Base-by-base conservation (phyloP, 2,888 invertebrate genomes). In the Cosmopolites sordidus region DNA sequence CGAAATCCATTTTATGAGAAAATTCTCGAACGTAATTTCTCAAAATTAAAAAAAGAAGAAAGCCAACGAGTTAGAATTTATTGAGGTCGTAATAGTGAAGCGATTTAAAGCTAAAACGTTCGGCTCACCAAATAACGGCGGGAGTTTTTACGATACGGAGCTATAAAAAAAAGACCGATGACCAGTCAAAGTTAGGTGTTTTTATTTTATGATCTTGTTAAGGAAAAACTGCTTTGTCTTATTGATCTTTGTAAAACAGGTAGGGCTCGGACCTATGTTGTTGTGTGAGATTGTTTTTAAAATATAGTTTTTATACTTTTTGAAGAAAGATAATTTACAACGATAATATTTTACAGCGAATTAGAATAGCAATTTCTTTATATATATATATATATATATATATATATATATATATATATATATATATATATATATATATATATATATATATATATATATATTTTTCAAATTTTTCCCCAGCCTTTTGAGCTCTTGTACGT, bases 1-100 rank as follows among this genome's bases (percentile, higher is more conserved):
- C 51, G 47, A 54, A 58, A 49, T 50, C 43, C 27, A 39, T 43
- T 52, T 56, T 57, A 57, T 57, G 53, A 57, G 53, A 40, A 57
- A 53, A 57, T 57, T 57, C 51, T 57, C 42, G 16, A 50, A 43
- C 37, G 50, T 54, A 54, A 51, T 54, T 50, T 53, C 43, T 42
- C 47, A 39, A 57, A 54, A 53, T 49, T 43, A 46, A 56, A 56
- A 49, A 52, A 38, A 45, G 16, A 43, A 45, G 16, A 43, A n/a
- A 33, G 8, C 15, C 18, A 33, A 42, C 48, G 48, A 42, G 42
- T 16, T 42, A n/a, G 30, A 8, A 42, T 47, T 37, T 29, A 33
- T 33, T 11, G 33, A 33, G 33, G 12, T 33, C 33, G 33, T 33
- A 33, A 33, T 12, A 33, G 12, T 9, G 27, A 9, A 27, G 27